Evolutionary conservation across 2,797 vertebrate species (phyloP).

Genomic region (Labroides dimidiatus): DNA sequence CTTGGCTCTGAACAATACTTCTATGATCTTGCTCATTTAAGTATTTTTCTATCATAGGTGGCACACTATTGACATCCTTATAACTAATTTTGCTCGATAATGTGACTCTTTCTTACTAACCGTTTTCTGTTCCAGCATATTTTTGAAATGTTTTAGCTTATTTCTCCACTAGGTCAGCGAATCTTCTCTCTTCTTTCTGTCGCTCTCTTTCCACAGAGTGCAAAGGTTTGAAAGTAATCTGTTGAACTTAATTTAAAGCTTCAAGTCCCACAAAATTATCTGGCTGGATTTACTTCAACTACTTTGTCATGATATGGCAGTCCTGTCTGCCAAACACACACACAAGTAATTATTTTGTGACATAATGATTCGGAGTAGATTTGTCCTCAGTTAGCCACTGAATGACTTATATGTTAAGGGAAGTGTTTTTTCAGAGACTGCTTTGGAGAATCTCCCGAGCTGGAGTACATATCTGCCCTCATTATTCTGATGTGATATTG

Average conservation of each 20-base stretch:
- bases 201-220: slow-evolving; percentile 26
- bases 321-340: slow-evolving; percentile 21
- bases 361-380: slow-evolving; percentile 29
- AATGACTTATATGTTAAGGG: slow-evolving; percentile 46
- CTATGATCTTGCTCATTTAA: neutral
- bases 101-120: neutral
- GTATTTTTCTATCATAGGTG: neutral
- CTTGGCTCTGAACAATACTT: slow-evolving; percentile 1
- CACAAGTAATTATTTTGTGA: slow-evolving; percentile 41
- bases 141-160: neutral
- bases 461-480: slow-evolving; percentile 69
- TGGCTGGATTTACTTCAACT: slow-evolving; percentile 30
- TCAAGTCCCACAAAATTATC: slow-evolving; percentile 26
- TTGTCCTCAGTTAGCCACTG: slow-evolving; percentile 29
- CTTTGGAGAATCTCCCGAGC: slow-evolving; percentile 52
- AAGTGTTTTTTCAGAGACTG: slow-evolving; percentile 47
- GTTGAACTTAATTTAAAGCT: slow-evolving; percentile 4
- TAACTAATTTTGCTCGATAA: no score
- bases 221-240: slow-evolving; percentile 43
- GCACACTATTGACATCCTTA: neutral
- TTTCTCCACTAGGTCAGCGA: neutral
- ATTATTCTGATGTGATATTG: slow-evolving; percentile 78
- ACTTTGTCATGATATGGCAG: slow-evolving; percentile 28
- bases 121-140: neutral
- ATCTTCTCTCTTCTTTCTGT: slow-evolving; percentile 4